Evolutionary conservation across 2,113 vertebrate genomes (phyloP).

Genomic region (Deroptyus accipitrinus): DNA sequence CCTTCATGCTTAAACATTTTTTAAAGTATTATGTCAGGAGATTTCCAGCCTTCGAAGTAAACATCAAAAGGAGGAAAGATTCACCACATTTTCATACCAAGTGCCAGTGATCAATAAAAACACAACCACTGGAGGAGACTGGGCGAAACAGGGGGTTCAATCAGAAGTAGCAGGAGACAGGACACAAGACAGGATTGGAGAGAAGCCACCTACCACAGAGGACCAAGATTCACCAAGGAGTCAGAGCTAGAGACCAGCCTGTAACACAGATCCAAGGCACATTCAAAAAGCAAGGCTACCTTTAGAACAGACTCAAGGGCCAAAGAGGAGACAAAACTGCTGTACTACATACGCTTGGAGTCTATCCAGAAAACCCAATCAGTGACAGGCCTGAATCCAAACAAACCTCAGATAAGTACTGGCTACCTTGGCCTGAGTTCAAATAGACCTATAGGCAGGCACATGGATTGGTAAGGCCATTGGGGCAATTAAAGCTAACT

Average conservation of each 20-base stretch:
- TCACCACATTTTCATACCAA: not conserved
- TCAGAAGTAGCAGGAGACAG: not conserved
- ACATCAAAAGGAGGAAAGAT: not conserved
- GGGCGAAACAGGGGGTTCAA: not conserved
- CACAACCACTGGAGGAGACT: rapidly evolving
- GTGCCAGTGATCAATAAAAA: not conserved
- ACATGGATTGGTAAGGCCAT: rapidly evolving
- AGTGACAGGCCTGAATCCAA: not conserved
- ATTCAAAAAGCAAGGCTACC: not conserved
- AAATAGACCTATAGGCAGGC: not conserved
- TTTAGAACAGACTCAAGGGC: not conserved
- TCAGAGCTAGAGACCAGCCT: not conserved
- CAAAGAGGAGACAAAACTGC: not conserved
- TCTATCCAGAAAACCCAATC: not conserved
- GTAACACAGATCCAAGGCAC: not conserved
- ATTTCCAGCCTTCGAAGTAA: not conserved
- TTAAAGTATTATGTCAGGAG: not conserved
- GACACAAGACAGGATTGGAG: not conserved
- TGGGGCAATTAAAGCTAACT: not conserved
- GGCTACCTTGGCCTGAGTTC: not conserved
- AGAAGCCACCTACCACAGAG: not conserved
- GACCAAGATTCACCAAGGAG: not conserved
- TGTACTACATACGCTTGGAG: not conserved
- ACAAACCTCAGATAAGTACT: not conserved
- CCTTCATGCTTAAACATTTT: not conserved